Evolutionary conservation across 2,888 invertebrate genomes (phyloP), one percentile per base, ranked within the genome.

Genomic region (Coelopa pilipes): DNA sequence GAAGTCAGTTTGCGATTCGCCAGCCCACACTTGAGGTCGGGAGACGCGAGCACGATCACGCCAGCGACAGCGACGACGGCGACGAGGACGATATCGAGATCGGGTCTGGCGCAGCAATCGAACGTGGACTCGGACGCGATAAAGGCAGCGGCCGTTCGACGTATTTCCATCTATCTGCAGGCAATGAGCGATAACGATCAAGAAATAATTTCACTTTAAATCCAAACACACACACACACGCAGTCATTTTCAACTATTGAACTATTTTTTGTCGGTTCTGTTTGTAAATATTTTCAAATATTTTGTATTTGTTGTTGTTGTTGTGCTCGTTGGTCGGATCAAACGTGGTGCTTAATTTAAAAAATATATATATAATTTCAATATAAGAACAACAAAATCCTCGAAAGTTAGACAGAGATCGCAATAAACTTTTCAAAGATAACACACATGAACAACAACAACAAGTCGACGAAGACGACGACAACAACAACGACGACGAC

Each of bases 1-100:
- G 57, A 57, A 57, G 21, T 57, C 57, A 57, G 57, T 57, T 57
- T 57, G 57, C 19, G 57, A 57, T 57, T 57, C 21, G 57, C 57
- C 57, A 19, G 57, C 17, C 19, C 17, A 57, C 57, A 57, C n/a
- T 17, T 57, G 57, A 19, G 57, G 21, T 57, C 57, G 57, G 17
- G 7, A 57, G 57, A 19, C 21, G 57, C 17, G 57, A 19, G 57
- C 57, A 21, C 57, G 57, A 0, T 4, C 21, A 21, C 21, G 15
- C 13, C 21, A n/a, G 11, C 3, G n/a, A 21, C 21, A n/a, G 3
- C 17, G 57, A n/a, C 11, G 21, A 57, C 17, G 21, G 17, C 34
- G 7, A 2, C 34, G 34, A 34, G 34, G 7, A 34, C 34, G 34
- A 34, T 2, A 34, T 34, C 34, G 34, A 34, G 34, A 34, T 34